Evolutionary conservation across 2,888 invertebrate species (phyloP).

Genomic region (Cephus spinipes): DNA sequence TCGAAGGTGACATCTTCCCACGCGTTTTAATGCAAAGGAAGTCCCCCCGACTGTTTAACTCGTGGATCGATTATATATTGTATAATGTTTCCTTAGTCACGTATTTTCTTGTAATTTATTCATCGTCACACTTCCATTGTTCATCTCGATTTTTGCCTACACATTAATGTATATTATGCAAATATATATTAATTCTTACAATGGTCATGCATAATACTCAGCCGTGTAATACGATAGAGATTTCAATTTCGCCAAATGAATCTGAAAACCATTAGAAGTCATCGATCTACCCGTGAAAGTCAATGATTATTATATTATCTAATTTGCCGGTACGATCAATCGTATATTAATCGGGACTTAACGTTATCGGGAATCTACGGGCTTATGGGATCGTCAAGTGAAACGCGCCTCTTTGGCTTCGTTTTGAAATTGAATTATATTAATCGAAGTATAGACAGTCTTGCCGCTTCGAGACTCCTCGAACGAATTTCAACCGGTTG

Average conservation of each 20-base stretch:
- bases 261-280: neutral
- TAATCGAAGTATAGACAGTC: neutral
- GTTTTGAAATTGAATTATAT: neutral
- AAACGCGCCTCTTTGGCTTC: neutral
- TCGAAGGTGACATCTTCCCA: no score
- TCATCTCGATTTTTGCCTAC: no score
- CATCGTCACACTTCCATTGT: no score
- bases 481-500: neutral
- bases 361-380: neutral
- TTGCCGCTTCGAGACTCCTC: neutral
- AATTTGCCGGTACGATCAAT: neutral
- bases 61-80: no score
- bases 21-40: no score
- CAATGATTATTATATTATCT: neutral
- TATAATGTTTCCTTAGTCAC: no score
- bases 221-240: neutral
- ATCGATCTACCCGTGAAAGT: neutral
- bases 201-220: neutral
- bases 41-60: no score
- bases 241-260: neutral
- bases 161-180: no score
- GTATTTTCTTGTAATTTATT: no score
- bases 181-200: neutral
- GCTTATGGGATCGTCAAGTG: neutral
- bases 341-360: neutral